phyloP scores from a whole-genome alignment of 2,113 vertebrate genomes.

The Amphiprion ocellaris region DNA sequence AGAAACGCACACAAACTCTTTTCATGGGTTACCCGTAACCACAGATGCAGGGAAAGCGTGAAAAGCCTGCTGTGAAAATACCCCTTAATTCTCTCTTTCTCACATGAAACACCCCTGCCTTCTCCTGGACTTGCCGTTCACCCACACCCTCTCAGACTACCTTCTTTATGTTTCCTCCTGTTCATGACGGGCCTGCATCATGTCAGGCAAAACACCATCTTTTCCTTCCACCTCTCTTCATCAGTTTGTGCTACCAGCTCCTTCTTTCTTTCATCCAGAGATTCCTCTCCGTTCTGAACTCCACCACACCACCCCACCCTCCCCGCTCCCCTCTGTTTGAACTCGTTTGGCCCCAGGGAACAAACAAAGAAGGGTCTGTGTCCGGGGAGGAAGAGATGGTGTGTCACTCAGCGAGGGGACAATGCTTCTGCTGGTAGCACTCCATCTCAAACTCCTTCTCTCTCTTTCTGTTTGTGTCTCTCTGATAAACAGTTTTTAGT shows the following conservation, averaged over 20 bases:
- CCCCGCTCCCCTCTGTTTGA: slow-evolving; percentile 74
- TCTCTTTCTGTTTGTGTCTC: slow-evolving; percentile 45
- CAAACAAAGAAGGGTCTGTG: slow-evolving; percentile 82
- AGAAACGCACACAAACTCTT: slow-evolving; percentile 40
- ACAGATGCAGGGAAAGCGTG: slow-evolving; percentile 62
- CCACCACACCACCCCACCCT: neutral
- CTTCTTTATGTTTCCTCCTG: neutral
- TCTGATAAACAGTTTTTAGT: slow-evolving; percentile 52
- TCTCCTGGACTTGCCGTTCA: slow-evolving; percentile 21
- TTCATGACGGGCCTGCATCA: slow-evolving; percentile 78
- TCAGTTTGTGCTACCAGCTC: slow-evolving; percentile 52
- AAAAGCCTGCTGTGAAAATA: slow-evolving; percentile 67
- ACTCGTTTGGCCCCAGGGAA: slow-evolving; percentile 71
- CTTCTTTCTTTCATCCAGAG: slow-evolving; percentile 44
- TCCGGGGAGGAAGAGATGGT: slow-evolving; percentile 78
- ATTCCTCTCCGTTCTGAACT: slow-evolving; percentile 50
- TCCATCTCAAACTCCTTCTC: slow-evolving; percentile 50
- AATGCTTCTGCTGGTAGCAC: slow-evolving; percentile 73
- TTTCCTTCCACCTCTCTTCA: slow-evolving; percentile 40
- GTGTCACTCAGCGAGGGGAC: slow-evolving; percentile 78
- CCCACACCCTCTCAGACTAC: neutral
- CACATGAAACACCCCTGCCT: slow-evolving; percentile 43
- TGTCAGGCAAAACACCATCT: slow-evolving; percentile 55
- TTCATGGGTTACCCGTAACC: slow-evolving; percentile 59
- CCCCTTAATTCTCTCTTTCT: slow-evolving; percentile 59